Conservation (phyloP, 2,888 invertebrate genomes). For the Rhodophaea formosa region DNA sequence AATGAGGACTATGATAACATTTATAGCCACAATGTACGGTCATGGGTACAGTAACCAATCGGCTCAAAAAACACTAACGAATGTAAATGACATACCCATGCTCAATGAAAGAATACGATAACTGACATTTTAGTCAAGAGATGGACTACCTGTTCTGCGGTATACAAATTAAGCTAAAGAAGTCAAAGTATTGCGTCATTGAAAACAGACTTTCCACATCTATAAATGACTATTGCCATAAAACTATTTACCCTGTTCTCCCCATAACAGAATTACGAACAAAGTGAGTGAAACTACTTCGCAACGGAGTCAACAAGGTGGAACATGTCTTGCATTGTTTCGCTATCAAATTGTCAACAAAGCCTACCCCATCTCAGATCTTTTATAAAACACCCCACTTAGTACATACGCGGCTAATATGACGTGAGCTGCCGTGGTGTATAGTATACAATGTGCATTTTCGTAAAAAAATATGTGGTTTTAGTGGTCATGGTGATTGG, state of each 20-base stretch:
- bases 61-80: no score
- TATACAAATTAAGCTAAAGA: no score
- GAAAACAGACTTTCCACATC: no score
- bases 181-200: no score
- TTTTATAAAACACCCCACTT: slow-evolving; percentile 65
- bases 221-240: not conserved
- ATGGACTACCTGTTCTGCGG: no score
- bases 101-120: not conserved
- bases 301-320: slow-evolving; percentile 70
- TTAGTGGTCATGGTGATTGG: slow-evolving; percentile 28
- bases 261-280: slow-evolving; percentile 34
- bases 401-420: slow-evolving; percentile 37
- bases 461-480: slow-evolving; percentile 14
- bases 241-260: slow-evolving; percentile 10
- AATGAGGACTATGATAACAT: no score
- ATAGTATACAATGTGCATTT: slow-evolving; percentile 29
- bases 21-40: no score
- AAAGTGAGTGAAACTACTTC: slow-evolving; percentile 69
- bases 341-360: slow-evolving; percentile 68
- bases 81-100: no score
- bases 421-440: not conserved
- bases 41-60: no score
- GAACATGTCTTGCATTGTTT: slow-evolving; percentile 72
- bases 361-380: slow-evolving; percentile 42
- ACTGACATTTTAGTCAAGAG: slow-evolving; percentile 32